A percentile compares a stretch with the other conserved stretches of the same genome.
Evolutionary conservation across 2,113 vertebrate species (phyloP).

Genomic region (Neodontobutis hainanensis): DNA sequence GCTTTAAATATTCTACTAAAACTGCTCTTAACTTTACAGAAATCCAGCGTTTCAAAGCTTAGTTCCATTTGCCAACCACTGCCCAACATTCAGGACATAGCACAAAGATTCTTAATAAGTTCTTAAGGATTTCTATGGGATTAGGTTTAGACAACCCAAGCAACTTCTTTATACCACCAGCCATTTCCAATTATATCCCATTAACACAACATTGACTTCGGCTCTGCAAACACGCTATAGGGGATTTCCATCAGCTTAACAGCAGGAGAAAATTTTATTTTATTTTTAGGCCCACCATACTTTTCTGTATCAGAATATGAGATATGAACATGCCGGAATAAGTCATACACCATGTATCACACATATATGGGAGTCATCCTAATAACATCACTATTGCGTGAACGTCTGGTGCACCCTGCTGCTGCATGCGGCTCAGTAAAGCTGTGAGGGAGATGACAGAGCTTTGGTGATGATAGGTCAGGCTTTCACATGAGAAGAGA

Average conservation of each 20-base stretch:
- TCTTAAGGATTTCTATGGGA: slow-evolving; percentile 64
- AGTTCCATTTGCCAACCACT: slow-evolving; percentile 52
- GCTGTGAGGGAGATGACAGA: slow-evolving; percentile 35
- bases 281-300: slow-evolving; percentile 11
- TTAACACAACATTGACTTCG: slow-evolving; percentile 65
- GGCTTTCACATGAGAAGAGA: slow-evolving; percentile 11
- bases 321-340: slow-evolving; percentile 9
- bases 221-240: slow-evolving; percentile 57
- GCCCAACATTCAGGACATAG: slow-evolving; percentile 52
- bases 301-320: slow-evolving; percentile 5
- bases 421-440: slow-evolving; percentile 17
- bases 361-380: slow-evolving; percentile 33
- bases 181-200: slow-evolving; percentile 70
- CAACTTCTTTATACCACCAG: slow-evolving; percentile 59
- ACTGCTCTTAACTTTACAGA: slow-evolving; percentile 31
- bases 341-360: slow-evolving; percentile 10
- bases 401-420: slow-evolving; percentile 6
- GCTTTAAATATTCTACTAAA: neutral
- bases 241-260: slow-evolving; percentile 56
- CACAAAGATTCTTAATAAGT: slow-evolving; percentile 60
- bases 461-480: slow-evolving; percentile 17
- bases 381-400: slow-evolving; percentile 24
- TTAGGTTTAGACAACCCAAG: slow-evolving; percentile 64
- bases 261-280: slow-evolving; percentile 31
- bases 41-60: slow-evolving; percentile 36